Base-by-base conservation (phyloP, 2,888 invertebrate genomes). In the Resseliella maxima region DNA sequence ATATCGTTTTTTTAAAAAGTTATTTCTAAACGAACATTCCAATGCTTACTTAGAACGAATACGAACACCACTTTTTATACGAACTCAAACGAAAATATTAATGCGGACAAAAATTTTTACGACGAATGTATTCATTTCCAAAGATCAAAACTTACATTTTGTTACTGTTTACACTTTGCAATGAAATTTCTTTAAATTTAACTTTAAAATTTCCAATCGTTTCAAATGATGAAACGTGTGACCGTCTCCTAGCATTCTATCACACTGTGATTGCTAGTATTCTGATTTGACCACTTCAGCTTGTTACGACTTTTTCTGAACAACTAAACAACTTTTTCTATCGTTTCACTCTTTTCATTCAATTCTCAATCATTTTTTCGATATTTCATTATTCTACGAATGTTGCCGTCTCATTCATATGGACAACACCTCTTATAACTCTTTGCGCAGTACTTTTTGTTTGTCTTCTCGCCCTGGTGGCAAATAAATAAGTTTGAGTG, bases 241-340 rank as follows among this genome's bases (percentile, higher is more conserved):
- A 5, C n/a, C 15, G 72, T 31, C 31, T 35, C 31, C 2, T 18
- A 72, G 72, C 15, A 72, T 35, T 31, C 31, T 15, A 72, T 31
- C 31, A 72, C 15, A 72, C 35, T 72, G 72, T 18, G 72, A 72
- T 72, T 72, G 15, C 31, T 72, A 2, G 27, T 72, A 3, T 35
- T 35, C 31, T 72, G 72, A 31, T 72, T 72, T 72, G 72, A n/a
- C 72, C 72, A 15, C 36, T 83, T 38, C 38, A 36, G 83, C 83
- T 83, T 38, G 41, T 36, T 83, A n/a, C 38, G 83, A 83, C 83
- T 38, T 83, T 38, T 36, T 27, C 2, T 83, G 38, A 83, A 38
- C 83, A 83, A 83, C 83, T 83, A 38, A 83, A 83, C 83, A 36
- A n/a, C 8, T 24, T 83, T 83, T 83, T 83, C 83, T 83, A 83